phyloP scores from a whole-genome alignment of 2,113 vertebrate genomes.

The Oophaga pumilio region DNA sequence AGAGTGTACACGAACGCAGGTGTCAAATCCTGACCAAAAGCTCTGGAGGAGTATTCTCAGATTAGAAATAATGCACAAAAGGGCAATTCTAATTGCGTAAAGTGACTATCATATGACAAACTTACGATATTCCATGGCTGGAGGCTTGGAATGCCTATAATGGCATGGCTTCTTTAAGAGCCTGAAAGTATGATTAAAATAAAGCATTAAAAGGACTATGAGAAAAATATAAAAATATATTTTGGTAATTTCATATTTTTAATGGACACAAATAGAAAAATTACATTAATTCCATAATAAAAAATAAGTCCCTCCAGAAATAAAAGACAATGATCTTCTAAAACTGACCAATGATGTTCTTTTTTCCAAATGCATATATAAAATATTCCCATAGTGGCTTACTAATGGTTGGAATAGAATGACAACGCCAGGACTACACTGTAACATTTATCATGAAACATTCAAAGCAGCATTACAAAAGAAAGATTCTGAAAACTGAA shows the following conservation, averaged over 20 bases:
- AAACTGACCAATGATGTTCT: constrained; percentile 41
- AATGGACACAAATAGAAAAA: constrained; percentile 48
- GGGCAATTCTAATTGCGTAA: not conserved
- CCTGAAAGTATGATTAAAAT: not conserved
- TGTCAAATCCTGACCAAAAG: not conserved
- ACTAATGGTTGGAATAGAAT: constrained; percentile 22
- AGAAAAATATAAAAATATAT: constrained; percentile 50
- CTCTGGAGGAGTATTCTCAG: too few species aligned
- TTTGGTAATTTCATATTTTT: constrained; percentile 28
- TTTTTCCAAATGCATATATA: constrained; percentile 28
- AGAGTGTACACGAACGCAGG: not conserved
- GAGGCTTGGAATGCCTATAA: not conserved
- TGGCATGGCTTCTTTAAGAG: not conserved
- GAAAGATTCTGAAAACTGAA: not conserved
- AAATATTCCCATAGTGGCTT: constrained; percentile 52
- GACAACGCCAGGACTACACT: constrained; percentile 3
- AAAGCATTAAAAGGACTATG: constrained; percentile 15
- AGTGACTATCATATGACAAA: not conserved
- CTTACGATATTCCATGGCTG: not conserved
- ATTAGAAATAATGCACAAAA: not conserved
- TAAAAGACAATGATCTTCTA: constrained; percentile 10
- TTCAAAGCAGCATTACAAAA: constrained; percentile 52
- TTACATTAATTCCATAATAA: constrained; percentile 30
- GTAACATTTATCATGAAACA: constrained; percentile 19
- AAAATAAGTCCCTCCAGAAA: constrained; percentile 31